Base-by-base conservation (phyloP, 2,797 vertebrate genomes). In the Sebastes melanostomus region DNA sequence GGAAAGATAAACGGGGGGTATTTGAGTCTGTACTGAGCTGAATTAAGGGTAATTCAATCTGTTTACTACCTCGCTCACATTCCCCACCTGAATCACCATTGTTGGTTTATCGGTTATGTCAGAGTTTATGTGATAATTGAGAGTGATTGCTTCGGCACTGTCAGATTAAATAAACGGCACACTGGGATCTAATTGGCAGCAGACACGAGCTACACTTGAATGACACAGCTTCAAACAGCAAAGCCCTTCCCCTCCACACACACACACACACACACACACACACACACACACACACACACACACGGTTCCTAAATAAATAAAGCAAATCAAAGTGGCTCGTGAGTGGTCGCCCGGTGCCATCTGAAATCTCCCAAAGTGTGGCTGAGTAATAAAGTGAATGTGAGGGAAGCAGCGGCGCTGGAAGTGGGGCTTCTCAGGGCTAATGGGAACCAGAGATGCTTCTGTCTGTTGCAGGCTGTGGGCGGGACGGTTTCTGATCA, bases 361-460 rank as follows among this genome's bases (percentile, higher is more conserved):
- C 91, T 95, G 91, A 95, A 93, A 94, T 94, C 92, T 95, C 91
- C 92, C 85, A 90, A 93, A 91, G 92, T 94, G 93, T 92, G 91
- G 91, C 91, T 93, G 93, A 94, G 93, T 94, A 95, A 94, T 95
- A 94, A 95, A 94, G 94, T 96, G 93, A 93, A 95, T 95, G 93
- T 95, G 94, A 94, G 91, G 84, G 88, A 90, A 90, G 92, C 85
- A 84, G 93, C 86, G 77, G 90, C 9, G 58, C 81, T 93, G 91
- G 90, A 94, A 94, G 90, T 92, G 86, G 87, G 83, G 88, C 90
- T 88, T 86, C 88, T 93, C 84, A 70, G 84, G 82, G 87, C 90
- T 95, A 96, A 96, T 96, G 81, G 88, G 91, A 96, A 96, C 93
- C 96, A 96, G 95, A 95, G 90, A 85, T 79, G 89, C 95, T 93